Evolutionary conservation across 2,797 vertebrate species (phyloP).

Genomic region (Labroides dimidiatus): DNA sequence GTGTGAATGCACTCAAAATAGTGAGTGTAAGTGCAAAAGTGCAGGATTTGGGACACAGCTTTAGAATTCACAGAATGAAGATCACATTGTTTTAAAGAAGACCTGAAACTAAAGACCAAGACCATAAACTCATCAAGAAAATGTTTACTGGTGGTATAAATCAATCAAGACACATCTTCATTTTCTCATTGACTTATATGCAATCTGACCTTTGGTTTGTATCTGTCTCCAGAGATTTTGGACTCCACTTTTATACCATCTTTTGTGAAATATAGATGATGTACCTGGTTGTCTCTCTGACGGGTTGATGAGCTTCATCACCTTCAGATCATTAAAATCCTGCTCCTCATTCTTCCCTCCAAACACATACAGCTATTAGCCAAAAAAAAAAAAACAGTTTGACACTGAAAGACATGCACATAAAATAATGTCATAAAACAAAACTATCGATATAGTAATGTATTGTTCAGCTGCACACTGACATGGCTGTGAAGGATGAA

Average conservation of each 20-base stretch:
- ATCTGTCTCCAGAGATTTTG: not conserved
- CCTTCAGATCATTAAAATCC: slow-evolving; percentile 79
- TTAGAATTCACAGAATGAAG: too few relatives aligned
- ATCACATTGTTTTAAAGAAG: too few relatives aligned
- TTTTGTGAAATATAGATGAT: not conserved
- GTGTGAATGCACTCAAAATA: too few relatives aligned
- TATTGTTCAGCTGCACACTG: slow-evolving; percentile 22
- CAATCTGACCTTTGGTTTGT: not conserved
- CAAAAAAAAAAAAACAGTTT: not conserved
- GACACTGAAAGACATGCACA: not conserved
- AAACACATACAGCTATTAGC: slow-evolving; percentile 80
- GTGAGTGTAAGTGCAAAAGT: too few relatives aligned
- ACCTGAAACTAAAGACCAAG: too few relatives aligned
- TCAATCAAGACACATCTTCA: too few relatives aligned
- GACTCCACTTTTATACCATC: not conserved
- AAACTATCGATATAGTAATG: too few relatives aligned
- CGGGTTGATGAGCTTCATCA: slow-evolving; percentile 84
- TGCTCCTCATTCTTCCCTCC: slow-evolving; percentile 82
- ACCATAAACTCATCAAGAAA: too few relatives aligned
- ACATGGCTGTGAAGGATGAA: slow-evolving; percentile 86
- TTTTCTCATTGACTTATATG: too few relatives aligned
- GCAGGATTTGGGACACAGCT: too few relatives aligned
- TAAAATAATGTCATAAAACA: not conserved
- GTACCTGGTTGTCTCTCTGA: slow-evolving; percentile 84
- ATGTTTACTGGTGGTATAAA: too few relatives aligned